These are phyloP conservation scores for Gymnorhina tibicen DNA, from an alignment of 2,113 vertebrate genomes.

Conservation along the genomic window DNA sequence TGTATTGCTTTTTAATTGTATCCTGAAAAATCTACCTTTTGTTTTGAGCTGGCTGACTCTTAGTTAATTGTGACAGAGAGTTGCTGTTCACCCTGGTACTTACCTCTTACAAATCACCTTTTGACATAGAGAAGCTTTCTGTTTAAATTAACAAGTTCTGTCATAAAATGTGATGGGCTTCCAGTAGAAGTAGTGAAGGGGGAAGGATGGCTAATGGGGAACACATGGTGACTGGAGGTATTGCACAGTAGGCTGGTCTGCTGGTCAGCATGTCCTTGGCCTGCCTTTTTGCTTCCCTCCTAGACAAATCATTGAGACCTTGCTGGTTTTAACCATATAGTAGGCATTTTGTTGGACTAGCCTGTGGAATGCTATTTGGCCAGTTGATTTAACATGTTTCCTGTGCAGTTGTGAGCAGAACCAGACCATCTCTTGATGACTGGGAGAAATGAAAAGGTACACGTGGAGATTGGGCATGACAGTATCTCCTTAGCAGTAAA, in stretches of 20 bases:
- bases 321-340: neutral
- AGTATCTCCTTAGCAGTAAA: neutral
- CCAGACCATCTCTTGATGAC: neutral
- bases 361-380: neutral
- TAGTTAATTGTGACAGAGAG: neutral
- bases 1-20: neutral
- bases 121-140: neutral
- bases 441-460: neutral
- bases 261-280: fast-evolving
- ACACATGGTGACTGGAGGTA: neutral
- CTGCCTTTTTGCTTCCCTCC: neutral
- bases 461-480: neutral
- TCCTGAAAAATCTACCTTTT: neutral
- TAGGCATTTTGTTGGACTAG: neutral
- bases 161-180: neutral
- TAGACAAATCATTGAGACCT: neutral
- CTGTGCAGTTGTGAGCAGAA: neutral
- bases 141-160: neutral
- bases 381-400: neutral
- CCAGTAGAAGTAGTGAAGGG: neutral
- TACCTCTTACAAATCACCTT: neutral
- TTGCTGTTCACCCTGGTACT: neutral
- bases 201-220: neutral
- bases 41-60: neutral
- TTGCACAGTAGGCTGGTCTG: neutral